Percentiles rank a stretch among this genome's conserved stretches.
Conservation (phyloP, 2,113 vertebrate genomes). For the Chiloscyllium plagiosum region DNA sequence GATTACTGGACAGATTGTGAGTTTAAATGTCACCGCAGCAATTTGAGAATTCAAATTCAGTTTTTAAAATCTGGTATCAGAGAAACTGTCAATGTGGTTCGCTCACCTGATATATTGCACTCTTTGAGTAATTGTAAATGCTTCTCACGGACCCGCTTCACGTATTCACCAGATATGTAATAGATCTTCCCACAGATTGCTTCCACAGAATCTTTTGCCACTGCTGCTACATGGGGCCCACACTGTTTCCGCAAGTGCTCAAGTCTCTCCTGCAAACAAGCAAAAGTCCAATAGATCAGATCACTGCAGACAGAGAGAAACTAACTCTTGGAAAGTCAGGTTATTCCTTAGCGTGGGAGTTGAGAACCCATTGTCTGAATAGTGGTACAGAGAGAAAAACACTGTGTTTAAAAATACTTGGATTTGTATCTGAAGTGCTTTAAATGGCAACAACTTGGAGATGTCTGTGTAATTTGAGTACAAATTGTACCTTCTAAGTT, state of each 20-base stretch:
- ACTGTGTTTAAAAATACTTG: no score
- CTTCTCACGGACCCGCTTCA: constrained; percentile 78
- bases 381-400: no score
- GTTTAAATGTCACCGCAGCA: not conserved
- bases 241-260: constrained; percentile 92
- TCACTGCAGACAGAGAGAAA: no score
- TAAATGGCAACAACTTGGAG: not conserved
- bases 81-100: not conserved
- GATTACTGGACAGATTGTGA: not conserved
- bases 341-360: no score
- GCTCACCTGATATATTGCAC: constrained; percentile 70
- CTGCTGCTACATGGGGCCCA: constrained; percentile 82
- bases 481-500: no score
- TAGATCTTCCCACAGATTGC: constrained; percentile 98
- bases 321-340: not conserved
- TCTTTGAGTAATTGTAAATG: constrained; percentile 83
- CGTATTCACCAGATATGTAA: constrained; percentile 89
- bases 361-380: no score
- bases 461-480: no score
- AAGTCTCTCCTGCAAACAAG: constrained; percentile 74
- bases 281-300: not conserved
- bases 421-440: no score
- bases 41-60: not conserved
- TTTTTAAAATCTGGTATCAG: not conserved
- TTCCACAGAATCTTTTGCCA: constrained; percentile 93